Base-by-base conservation (phyloP, 1,140 invertebrate genomes). In the Drosophila busckii region DNA sequence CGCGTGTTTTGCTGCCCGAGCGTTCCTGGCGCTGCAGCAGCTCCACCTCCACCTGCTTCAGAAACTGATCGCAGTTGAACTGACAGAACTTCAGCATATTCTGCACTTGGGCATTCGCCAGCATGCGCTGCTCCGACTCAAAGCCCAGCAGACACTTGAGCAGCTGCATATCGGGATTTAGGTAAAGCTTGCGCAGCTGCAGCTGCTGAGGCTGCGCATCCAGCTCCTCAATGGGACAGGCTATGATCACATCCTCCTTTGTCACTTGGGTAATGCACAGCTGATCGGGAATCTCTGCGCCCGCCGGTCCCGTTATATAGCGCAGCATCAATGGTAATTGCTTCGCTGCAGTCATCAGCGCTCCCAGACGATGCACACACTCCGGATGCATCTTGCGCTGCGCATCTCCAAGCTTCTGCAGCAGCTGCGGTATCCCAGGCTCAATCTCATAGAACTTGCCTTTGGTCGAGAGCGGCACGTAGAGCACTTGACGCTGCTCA, bases 11-110 rank as follows among this genome's bases (percentile, higher is more conserved):
- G 84, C 75, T 88, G 76, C 35, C 88, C 53, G 69, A 89, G 64
- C 70, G 90, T 78, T 76, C 89, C 58, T 20, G 85, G 70, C 58
- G 88, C 85, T 85, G 66, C 46, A 86, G 66, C 73, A 73, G 75
- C 56, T 86, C 89, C 69, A 63, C 88, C 68, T 87, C 84, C 12
- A 86, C 69, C 35, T 80, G 54, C 42, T 85, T 84, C 2, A 80
- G 32, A 44, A 85, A 87, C 35, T 84, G 67, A 58, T 88, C 88
- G 52, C 86, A 65, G 87, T 91, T 90, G 17, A 90, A 88, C 87
- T 91, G 90, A 87, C 90, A 91, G 85, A 90, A 91, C 84, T 89
- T 90, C 49, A 91, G 88, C 85, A 90, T 89, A 86, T 90, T 91
- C 66, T 91, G 90, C 32, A 91, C 89, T 68, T 89, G 89, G 5